Evolutionary conservation across 2,113 vertebrate genomes (phyloP), one percentile per base, ranked within the genome.

Genomic region (Leptobrachium ailaonicum): DNA sequence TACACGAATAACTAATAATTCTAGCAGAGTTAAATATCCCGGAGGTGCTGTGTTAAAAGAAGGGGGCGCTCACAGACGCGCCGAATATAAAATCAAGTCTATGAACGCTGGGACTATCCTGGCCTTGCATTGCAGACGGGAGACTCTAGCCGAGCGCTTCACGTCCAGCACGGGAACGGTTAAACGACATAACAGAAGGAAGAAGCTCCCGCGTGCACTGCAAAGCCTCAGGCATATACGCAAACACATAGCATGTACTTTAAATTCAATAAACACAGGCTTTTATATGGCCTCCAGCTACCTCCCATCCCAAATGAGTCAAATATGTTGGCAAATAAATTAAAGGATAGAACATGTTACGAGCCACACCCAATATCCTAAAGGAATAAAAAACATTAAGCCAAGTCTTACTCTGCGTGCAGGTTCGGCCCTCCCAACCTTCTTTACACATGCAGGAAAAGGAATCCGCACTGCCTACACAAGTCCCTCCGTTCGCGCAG

Each of bases 381-480:
- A 10, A 74, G 53, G 71, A 64, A 79, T 8, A 64, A 73, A 58
- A 42, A 62, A 75, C 70, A 44, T 79, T 45, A 66, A 84, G 43
- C 66, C 66, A 58, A 78, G 2, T 84, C 96, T 86, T 93, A 99
- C 97, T 96, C 85, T 96, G 94, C 0, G 93, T 92, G 85, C 97
- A 99, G 62, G 93, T 96, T 41, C 91, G 90, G 76, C 97, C 97
- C 85, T 96, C 92, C 97, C 97, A 99, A 72, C 97, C 97, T 1
- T 98, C 97, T 40, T 95, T 96, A 87, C 97, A 99, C 87, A 98
- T 96, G 83, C 97, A 99, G 5, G 94, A 96, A 87, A 96, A 98
- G 71, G 92, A 86, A 58, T 95, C 95, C 0, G 95, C 95, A 0
- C 89, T 95, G 83, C 96, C 97, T 50, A 99, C 95, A 0, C 97